Conservation (phyloP, 2,888 invertebrate genomes). For the Eupithecia centaureata region DNA sequence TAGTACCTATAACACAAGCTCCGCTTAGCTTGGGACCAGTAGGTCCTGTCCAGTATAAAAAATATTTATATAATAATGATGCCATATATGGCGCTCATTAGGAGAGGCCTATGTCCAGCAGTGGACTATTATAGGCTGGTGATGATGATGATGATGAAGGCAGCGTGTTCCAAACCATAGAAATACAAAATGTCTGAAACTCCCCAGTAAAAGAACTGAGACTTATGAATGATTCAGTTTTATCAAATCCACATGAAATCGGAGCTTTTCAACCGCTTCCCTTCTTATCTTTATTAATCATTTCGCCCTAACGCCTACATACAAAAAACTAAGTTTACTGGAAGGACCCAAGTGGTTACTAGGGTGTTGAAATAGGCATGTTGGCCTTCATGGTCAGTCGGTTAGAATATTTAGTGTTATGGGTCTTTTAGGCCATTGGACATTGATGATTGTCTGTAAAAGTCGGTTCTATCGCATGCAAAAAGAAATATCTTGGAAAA, state of each 20-base stretch:
- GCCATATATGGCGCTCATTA: too few relatives aligned
- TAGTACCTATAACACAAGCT: too few relatives aligned
- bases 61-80: too few relatives aligned
- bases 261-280: constrained; percentile 42
- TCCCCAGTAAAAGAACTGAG: not conserved
- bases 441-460: constrained; percentile 14
- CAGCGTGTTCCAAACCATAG: too few relatives aligned
- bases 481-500: not conserved
- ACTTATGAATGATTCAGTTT: not conserved
- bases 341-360: constrained; percentile 39
- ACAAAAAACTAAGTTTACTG: constrained; percentile 50
- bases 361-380: constrained; percentile 23
- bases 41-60: too few relatives aligned
- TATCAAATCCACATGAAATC: constrained; percentile 8
- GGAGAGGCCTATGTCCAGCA: too few relatives aligned
- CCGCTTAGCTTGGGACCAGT: too few relatives aligned
- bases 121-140: too few relatives aligned
- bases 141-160: too few relatives aligned
- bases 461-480: not conserved
- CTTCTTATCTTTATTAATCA: constrained; percentile 61
- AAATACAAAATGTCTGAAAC: constrained; percentile 6
- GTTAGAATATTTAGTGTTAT: constrained; percentile 42
- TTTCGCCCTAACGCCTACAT: constrained; percentile 56
- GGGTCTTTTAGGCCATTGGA: constrained; percentile 38
- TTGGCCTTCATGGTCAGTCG: constrained; percentile 40